phyloP scores from a whole-genome alignment of 2,888 invertebrate species.

The Oscheius sp. region DNA sequence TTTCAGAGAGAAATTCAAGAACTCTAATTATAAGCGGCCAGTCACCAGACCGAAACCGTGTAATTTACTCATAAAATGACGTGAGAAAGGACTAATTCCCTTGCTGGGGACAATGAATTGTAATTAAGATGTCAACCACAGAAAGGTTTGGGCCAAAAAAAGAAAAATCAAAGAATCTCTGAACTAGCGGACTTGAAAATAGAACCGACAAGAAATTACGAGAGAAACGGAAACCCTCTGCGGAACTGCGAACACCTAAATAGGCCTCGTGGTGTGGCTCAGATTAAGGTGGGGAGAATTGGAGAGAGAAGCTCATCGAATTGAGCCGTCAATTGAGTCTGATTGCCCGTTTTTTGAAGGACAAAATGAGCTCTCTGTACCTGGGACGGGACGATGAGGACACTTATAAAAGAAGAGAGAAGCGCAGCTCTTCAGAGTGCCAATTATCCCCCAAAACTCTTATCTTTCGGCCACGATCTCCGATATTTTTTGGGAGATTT shows the following conservation, averaged over 20 bases:
- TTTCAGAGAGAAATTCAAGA: too few species aligned
- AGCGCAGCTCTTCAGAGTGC: background rate
- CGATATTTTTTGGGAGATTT: background rate
- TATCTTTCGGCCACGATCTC: conserved; percentile 12
- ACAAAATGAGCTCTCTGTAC: too few species aligned
- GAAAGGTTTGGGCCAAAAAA: too few species aligned
- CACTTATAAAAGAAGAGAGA: background rate
- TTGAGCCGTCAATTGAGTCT: background rate
- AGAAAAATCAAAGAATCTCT: too few species aligned
- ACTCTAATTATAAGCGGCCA: too few species aligned
- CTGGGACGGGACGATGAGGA: background rate
- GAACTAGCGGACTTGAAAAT: too few species aligned
- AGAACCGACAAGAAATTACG: too few species aligned
- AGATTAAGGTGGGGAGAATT: background rate
- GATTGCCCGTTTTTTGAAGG: background rate
- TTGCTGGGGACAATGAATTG: too few species aligned
- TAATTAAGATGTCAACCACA: too few species aligned
- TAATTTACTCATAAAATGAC: too few species aligned
- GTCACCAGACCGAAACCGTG: too few species aligned
- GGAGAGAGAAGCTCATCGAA: background rate
- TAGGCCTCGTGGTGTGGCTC: background rate
- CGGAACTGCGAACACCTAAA: conserved; percentile 18
- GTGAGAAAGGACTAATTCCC: too few species aligned
- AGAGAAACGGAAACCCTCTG: background rate
- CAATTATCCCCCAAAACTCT: conserved; percentile 21